Evolutionary conservation across 2,113 vertebrate species (phyloP).

Genomic region (Puma concolor): DNA sequence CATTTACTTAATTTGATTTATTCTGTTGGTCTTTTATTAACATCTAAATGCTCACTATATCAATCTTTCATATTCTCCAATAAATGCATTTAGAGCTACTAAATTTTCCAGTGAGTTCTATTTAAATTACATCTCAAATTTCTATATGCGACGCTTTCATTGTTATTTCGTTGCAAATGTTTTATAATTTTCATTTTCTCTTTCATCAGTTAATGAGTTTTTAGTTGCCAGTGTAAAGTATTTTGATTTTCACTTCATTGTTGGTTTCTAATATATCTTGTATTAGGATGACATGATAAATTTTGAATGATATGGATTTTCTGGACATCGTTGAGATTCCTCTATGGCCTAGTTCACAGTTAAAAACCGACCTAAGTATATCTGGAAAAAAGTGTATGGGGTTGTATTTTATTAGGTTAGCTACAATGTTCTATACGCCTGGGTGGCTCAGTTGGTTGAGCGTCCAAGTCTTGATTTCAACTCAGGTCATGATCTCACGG

Average conservation of each 20-base stretch:
- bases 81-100: neutral
- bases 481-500: too few species aligned
- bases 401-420: neutral
- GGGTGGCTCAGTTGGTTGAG: too few species aligned
- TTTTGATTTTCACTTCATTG: neutral
- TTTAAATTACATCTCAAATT: neutral
- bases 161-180: neutral
- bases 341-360: neutral
- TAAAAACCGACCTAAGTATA: neutral
- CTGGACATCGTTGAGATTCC: neutral
- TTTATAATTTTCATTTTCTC: constrained; percentile 1
- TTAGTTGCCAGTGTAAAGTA: neutral
- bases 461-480: too few species aligned
- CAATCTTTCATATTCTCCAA: constrained; percentile 10
- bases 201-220: neutral
- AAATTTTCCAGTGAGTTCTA: neutral
- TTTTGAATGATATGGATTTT: neutral
- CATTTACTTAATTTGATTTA: constrained; percentile 6
- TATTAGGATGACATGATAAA: neutral
- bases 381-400: neutral
- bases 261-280: neutral
- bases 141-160: neutral
- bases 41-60: neutral
- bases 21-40: neutral
- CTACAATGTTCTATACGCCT: neutral